A percentile compares a stretch with the other conserved stretches of the same genome.
These are phyloP conservation scores for Labeo rohita DNA, from an alignment of 2,113 vertebrate genomes.

Conservation along the genomic window DNA sequence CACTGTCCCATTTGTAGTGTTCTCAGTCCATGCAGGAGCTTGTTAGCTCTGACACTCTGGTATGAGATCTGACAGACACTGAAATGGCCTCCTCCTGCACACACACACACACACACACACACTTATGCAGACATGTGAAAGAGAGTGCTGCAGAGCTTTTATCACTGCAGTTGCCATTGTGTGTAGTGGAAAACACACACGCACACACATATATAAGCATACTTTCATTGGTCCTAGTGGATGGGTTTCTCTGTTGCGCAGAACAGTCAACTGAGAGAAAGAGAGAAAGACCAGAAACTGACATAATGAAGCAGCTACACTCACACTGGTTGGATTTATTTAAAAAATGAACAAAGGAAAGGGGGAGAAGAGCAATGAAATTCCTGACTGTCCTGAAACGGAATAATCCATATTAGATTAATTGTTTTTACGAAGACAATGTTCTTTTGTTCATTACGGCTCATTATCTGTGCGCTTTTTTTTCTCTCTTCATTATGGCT, in stretches of 20 bases:
- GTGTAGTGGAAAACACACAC: constrained; percentile 2
- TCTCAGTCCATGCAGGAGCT: constrained; percentile 42
- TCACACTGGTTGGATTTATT: constrained; percentile 22
- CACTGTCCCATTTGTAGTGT: constrained; percentile 45
- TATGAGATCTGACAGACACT: constrained; percentile 38
- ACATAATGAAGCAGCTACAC: constrained; percentile 34
- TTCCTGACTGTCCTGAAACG: constrained; percentile 14
- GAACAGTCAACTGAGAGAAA: constrained; percentile 23
- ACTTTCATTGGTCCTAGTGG: constrained; percentile 37
- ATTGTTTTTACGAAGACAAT: constrained; percentile 6
- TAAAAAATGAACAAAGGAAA: background rate
- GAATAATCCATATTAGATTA: constrained; percentile 41
- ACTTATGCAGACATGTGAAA: constrained; percentile 26
- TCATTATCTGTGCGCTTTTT: constrained; percentile 27
- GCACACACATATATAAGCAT: background rate
- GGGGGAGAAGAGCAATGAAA: background rate
- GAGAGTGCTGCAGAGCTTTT: constrained; percentile 42
- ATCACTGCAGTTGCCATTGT: constrained; percentile 43
- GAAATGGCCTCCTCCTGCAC: constrained; percentile 34
- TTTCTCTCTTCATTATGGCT: constrained; percentile 3
- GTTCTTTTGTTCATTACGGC: constrained; percentile 23
- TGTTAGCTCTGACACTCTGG: constrained; percentile 41
- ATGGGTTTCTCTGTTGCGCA: constrained; percentile 26
- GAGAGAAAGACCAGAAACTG: constrained; percentile 6
- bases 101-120: constrained; percentile 27